phyloP scores from a whole-genome alignment of 2,888 invertebrate species.

The Selenia dentaria region DNA sequence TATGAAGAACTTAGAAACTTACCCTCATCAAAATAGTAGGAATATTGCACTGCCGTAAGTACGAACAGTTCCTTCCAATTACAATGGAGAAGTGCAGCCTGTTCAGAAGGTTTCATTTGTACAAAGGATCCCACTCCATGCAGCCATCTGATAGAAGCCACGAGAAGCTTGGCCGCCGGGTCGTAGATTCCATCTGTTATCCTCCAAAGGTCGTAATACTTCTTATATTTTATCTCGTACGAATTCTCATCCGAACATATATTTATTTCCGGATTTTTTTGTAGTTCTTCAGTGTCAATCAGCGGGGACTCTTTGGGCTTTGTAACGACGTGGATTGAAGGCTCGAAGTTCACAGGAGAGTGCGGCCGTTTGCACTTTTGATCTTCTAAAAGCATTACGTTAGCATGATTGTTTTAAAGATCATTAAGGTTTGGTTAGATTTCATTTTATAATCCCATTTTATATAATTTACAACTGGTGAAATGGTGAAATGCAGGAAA shows the following conservation, averaged over 20 bases:
- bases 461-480: no score
- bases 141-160: slow-evolving; percentile 92
- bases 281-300: slow-evolving; percentile 33
- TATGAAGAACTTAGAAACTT: no score
- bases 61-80: slow-evolving; percentile 94
- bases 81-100: slow-evolving; percentile 89
- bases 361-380: slow-evolving; percentile 2
- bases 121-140: slow-evolving; percentile 90
- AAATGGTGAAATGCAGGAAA: no score
- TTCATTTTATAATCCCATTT: no score
- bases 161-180: slow-evolving; percentile 90
- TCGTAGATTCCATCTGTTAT: slow-evolving; percentile 81
- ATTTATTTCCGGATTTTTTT: slow-evolving; percentile 39
- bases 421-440: no score
- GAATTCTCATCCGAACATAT: slow-evolving; percentile 27
- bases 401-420: no score
- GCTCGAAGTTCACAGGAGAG: slow-evolving; percentile 53
- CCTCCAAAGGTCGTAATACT: slow-evolving; percentile 55
- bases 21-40: slow-evolving; percentile 89
- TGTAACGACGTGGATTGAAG: slow-evolving; percentile 58
- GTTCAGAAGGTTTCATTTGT: slow-evolving; percentile 87
- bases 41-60: slow-evolving; percentile 92
- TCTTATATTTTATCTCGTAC: slow-evolving; percentile 18
- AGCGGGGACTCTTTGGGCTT: slow-evolving; percentile 33
- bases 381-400: no score